Conservation (phyloP, 2,888 invertebrate genomes). For the Lepidochrysops patricia region DNA sequence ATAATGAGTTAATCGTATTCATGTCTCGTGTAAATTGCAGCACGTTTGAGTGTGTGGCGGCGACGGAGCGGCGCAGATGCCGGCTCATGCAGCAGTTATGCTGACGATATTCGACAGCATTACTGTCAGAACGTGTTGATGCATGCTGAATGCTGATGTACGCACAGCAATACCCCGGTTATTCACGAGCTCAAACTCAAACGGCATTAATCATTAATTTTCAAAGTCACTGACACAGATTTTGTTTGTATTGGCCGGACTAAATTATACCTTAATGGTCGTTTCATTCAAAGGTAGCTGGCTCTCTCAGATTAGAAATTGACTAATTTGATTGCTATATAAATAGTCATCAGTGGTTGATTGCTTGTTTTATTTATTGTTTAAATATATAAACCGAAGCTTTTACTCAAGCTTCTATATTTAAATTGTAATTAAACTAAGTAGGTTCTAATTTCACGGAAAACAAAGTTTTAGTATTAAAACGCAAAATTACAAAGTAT, state of each 20-base stretch:
- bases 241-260: not conserved
- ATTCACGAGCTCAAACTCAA: conserved; percentile 8
- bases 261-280: not conserved
- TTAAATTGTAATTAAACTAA: too few relatives aligned
- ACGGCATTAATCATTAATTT: conserved; percentile 4
- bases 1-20: not conserved
- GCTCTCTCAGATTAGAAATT: not conserved
- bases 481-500: too few relatives aligned
- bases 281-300: not conserved
- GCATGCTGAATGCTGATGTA: conserved; percentile 37
- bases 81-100: conserved; percentile 33
- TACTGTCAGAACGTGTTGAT: conserved; percentile 51
- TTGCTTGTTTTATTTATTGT: not conserved
- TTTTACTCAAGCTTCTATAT: too few relatives aligned
- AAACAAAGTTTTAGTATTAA: too few relatives aligned
- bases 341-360: not conserved
- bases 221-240: not conserved
- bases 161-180: conserved; percentile 16
- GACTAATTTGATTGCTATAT: not conserved
- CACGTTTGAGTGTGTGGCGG: conserved; percentile 14
- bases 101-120: conserved; percentile 46
- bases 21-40: conserved; percentile 11
- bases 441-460: too few relatives aligned
- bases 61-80: conserved; percentile 24
- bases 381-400: too few relatives aligned